Base-by-base conservation (phyloP, 2,888 invertebrate species). In the Caenorhabditis panamensis region DNA sequence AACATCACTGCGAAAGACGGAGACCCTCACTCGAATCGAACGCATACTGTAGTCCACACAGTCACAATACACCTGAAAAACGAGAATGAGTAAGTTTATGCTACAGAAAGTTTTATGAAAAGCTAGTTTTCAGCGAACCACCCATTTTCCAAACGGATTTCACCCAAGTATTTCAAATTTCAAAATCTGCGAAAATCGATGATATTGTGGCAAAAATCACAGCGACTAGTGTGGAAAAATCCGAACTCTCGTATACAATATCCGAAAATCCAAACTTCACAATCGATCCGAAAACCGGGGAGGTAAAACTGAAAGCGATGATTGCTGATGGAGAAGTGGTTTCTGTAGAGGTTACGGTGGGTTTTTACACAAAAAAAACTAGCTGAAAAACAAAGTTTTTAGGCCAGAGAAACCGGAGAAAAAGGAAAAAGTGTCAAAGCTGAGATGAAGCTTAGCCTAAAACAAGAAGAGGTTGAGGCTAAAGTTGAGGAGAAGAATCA, bases 1-100 rank as follows among this genome's bases (percentile, higher is more conserved):
- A 80, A 69, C 18, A 66, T 86, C 22, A 84, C 82, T 4, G 86
- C 84, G 0, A 79, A 82, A 49, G 86, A 86, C 63, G 86, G 86
- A 8, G 86, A 82, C 58, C 84, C 82, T 13, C 63, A 75, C 68
- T 73, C 80, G 13, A 82, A 82, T 66, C 24, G 72, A 58, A 82
- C 79, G 11, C 80, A 82, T 61, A 62, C 58, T 0, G 82, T 76
- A 11, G 54, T 69, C 20, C 81, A 83, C 59, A 76, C 76, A 1
- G 59, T 86, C 9, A 79, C 82, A 0, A 63, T 84, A 44, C 72
- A 86, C 20, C 78, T 86, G 6, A 67, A 79, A 41, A 82, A 84
- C 68, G 83, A 76, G 20, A 82, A 82, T 58, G 79, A 84, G 84
- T 84, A 24, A 54, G 83, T 80, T 37, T 20, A 44, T 16, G 0